phyloP scores from a whole-genome alignment of 2,888 invertebrate genomes.

The Darwinula stevensoni region DNA sequence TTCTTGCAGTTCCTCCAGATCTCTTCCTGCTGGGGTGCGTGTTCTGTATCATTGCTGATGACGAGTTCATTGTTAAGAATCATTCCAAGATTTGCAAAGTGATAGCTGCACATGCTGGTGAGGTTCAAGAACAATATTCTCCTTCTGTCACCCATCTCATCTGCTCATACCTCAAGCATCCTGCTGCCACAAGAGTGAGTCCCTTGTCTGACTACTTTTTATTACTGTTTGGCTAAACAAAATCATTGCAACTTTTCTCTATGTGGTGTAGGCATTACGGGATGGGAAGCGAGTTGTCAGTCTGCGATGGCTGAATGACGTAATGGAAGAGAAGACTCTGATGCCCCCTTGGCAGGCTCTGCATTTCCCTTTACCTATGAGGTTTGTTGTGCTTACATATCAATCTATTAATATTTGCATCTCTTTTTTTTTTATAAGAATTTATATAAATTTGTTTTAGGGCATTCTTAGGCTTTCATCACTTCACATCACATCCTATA shows the following conservation, averaged over 20 bases:
- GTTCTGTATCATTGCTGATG: slow-evolving; percentile 61
- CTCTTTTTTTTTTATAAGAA: too few species aligned
- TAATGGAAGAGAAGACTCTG: slow-evolving; percentile 51
- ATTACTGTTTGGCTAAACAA: too few species aligned
- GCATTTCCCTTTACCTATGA: slow-evolving; percentile 70
- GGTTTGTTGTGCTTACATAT: too few species aligned
- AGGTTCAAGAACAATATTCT: slow-evolving; percentile 35
- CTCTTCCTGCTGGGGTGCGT: slow-evolving; percentile 73
- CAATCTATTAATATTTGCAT: too few species aligned
- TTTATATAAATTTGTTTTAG: too few species aligned
- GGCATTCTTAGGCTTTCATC: too few species aligned
- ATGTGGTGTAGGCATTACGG: slow-evolving; percentile 19
- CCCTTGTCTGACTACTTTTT: not conserved
- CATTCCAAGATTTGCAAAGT: slow-evolving; percentile 16
- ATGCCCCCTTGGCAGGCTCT: slow-evolving; percentile 75
- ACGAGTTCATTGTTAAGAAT: slow-evolving; percentile 15
- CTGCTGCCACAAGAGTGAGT: not conserved
- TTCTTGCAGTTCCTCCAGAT: slow-evolving; percentile 34
- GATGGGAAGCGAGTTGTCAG: slow-evolving; percentile 44
- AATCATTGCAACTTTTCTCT: too few species aligned
- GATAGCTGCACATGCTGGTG: slow-evolving; percentile 11
- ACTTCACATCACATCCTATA: too few species aligned
- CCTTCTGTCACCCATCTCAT: not conserved
- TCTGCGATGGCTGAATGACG: slow-evolving; percentile 70
- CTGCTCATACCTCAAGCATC: too few species aligned